Base-by-base conservation (phyloP, 2,888 invertebrate species). In the Diarsia mendica region DNA sequence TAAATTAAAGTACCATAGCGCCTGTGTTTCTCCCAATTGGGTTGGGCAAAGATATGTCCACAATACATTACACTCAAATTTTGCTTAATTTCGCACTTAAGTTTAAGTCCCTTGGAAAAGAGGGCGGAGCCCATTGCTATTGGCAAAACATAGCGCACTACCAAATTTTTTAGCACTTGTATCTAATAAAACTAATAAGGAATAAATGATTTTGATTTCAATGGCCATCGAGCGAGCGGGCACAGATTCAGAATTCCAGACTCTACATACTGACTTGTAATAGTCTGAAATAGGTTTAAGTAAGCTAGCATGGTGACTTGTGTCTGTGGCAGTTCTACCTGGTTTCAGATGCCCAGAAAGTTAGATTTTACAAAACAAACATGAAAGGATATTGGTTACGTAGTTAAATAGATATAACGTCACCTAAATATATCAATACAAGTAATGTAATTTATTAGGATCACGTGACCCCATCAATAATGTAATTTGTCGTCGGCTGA, bases 401-500 rank as follows among this genome's bases (percentile, higher is more conserved):
- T 49, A 23, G 13, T 33, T 28, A n/a, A 33, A 48, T 79, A 74
- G 3, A 60, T 68, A 48, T 48, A 48, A 55, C 48, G 48, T 53
- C 55, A 67, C 67, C 39, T 60, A 28, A 55, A 28, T 28, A 64
- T 66, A 66, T 60, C 18, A 48, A 15, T 60, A 28, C 2, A 28
- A 28, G 10, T 23, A 51, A 44, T n/a, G 23, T 67, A 33, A 44
- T 44, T 39, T 61, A 61, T 61, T 61, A 61, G 39, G 3, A n/a
- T 39, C 61, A 70, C 69, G 51, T 67, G 46, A 49, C 48, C 20
- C 65, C 61, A 63, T 61, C 63, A 44, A 5, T 39, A 46, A 28
- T 48, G n/a, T 63, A 23, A 46, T 46, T 20, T 68, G 23, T 83
- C 46, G 64, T 44, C n/a, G 58, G 72, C 83, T 83, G 80, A 81